Percentiles rank a stretch among this genome's conserved stretches.
Conservation (phyloP, 1,140 invertebrate species). For the Megathymus violae region DNA sequence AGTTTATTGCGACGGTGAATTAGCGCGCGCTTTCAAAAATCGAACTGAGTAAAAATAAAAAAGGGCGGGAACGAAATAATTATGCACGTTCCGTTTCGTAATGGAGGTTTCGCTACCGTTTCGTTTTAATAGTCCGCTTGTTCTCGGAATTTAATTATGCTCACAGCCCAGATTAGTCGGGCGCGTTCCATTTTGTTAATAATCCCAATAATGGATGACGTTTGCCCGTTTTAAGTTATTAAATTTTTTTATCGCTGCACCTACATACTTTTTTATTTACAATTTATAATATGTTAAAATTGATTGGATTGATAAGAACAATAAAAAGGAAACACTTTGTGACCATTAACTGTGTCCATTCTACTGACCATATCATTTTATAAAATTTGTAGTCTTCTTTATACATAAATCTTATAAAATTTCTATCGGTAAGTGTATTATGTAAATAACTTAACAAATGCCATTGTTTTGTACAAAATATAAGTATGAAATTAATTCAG, state of each 20-base stretch:
- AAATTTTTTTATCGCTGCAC: slow-evolving; percentile 41
- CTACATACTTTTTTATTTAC: neutral
- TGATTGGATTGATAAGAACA: too few species aligned
- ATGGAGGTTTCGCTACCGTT: slow-evolving; percentile 81
- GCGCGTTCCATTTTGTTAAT: slow-evolving; percentile 79
- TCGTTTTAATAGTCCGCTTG: slow-evolving; percentile 78
- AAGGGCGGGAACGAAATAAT: slow-evolving; percentile 82
- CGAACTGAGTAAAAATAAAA: slow-evolving; percentile 70
- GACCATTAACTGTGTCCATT: too few species aligned
- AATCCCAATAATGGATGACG: slow-evolving; percentile 77
- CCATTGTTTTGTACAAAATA: too few species aligned
- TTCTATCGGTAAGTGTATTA: too few species aligned
- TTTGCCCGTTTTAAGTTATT: slow-evolving; percentile 53
- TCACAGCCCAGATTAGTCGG: slow-evolving; percentile 73
- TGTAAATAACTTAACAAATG: too few species aligned
- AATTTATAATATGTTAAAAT: too few species aligned
- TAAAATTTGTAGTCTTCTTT: too few species aligned
- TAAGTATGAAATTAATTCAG: too few species aligned
- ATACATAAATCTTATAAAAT: too few species aligned
- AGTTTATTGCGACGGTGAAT: slow-evolving; percentile 66
- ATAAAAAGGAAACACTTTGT: too few species aligned
- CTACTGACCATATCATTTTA: too few species aligned
- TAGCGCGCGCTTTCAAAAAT: slow-evolving; percentile 76
- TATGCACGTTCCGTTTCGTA: slow-evolving; percentile 81
- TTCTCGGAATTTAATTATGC: slow-evolving; percentile 81